Conservation (phyloP, 2,113 vertebrate genomes). For the Apistogramma diplotaenia region DNA sequence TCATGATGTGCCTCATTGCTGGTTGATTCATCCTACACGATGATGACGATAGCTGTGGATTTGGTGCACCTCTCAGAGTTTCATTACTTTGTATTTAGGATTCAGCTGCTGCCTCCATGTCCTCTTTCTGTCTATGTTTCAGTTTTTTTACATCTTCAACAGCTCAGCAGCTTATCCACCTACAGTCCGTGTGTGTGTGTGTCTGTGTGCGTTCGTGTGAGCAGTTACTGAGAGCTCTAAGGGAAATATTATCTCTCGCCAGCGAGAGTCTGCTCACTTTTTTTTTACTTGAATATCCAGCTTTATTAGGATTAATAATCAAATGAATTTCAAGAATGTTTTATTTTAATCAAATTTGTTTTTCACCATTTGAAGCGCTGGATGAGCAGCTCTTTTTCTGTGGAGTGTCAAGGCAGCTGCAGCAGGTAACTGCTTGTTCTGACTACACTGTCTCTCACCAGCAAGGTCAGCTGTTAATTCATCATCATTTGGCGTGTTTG, state of each 20-base stretch:
- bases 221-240: background rate
- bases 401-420: background rate
- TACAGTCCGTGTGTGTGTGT: background rate
- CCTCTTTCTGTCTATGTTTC: background rate
- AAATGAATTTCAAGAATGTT: background rate
- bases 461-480: slow-evolving; percentile 2
- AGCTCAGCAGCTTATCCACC: background rate
- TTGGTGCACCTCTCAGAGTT: background rate
- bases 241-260: background rate
- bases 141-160: background rate
- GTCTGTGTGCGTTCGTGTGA: background rate
- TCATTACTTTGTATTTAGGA: background rate
- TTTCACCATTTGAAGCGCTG: background rate
- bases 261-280: background rate
- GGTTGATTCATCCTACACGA: background rate
- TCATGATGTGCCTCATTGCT: background rate
- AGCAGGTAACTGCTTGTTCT: background rate
- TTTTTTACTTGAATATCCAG: background rate
- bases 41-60: background rate
- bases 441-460: background rate
- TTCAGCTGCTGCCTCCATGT: background rate
- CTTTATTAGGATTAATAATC: background rate
- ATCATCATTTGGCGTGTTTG: background rate
- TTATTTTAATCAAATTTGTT: background rate
- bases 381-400: background rate